Base-by-base conservation (phyloP, 2,797 vertebrate species). In the Gambelia wislizenii region DNA sequence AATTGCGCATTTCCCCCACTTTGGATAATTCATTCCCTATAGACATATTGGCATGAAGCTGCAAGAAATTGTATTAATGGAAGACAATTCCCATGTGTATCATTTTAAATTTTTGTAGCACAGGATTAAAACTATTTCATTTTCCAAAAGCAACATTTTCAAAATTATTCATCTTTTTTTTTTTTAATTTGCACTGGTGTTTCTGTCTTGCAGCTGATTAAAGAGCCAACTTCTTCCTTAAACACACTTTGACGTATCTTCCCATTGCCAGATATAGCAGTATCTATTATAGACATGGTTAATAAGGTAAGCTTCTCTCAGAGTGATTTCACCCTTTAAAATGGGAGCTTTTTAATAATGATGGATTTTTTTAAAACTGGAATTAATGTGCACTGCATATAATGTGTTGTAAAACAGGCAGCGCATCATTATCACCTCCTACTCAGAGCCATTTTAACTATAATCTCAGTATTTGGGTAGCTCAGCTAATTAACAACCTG, bases 401-500 rank as follows among this genome's bases (percentile, higher is more conserved):
- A 96, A 92, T n/a, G 82, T 92, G 92, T 83, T 95, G 89, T 91
- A 91, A 96, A 96, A 92, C 89, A 93, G 92, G 87, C 85, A 93
- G 86, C 0, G 0, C 90, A 91, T 94, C 94, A 96, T 95, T 95
- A 94, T 92, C 91, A 87, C 91, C 91, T 92, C 94, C 94, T 89
- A 95, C 96, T 96, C 94, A 92, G 92, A 95, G 82, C 47, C 87
- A 91, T 95, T 96, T 95, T 94, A 95, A 95, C 92, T 80, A 87
- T 91, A 94, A 95, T 94, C 92, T 95, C 94, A 82, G 77, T 96
- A 95, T 96, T 96, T 96, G 92, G 92, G 92, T 92, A 95, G 93
- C 91, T 97, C 90, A 86, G 89, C 90, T 96, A 97, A 97, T 97
- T 96, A 97, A 93, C 92, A 96, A 93, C 88, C 87, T 86, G 30